phyloP scores from a whole-genome alignment of 1,140 invertebrate species.

The Neotoxoptera formosana region DNA sequence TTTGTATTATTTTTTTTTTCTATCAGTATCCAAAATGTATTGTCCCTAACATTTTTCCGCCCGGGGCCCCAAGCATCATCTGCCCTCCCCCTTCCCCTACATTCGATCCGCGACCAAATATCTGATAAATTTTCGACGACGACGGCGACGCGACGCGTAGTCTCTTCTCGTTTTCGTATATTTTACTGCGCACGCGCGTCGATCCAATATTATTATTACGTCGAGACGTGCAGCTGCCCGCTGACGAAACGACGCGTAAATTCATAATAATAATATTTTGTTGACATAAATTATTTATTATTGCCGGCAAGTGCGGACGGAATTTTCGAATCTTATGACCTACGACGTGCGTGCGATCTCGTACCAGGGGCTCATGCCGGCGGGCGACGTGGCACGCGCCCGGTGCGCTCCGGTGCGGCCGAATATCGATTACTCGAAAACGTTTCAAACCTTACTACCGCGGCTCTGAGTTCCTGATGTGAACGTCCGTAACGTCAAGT shows the following conservation, averaged over 20 bases:
- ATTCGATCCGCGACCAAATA: not conserved
- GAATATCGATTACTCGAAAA: not conserved
- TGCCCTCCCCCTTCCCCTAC: too few species aligned
- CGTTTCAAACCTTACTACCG: too few species aligned
- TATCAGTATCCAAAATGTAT: too few species aligned
- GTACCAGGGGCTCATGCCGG: not conserved
- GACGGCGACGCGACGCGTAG: not conserved
- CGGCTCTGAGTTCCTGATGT: not conserved
- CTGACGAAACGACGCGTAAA: not conserved
- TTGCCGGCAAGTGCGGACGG: not conserved
- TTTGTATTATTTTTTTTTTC: too few species aligned
- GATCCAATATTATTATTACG: too few species aligned
- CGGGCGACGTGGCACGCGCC: not conserved
- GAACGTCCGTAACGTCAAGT: not conserved
- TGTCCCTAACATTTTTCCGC: too few species aligned
- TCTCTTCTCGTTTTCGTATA: not conserved
- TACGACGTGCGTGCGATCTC: not conserved
- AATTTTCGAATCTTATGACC: not conserved
- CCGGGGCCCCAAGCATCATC: too few species aligned
- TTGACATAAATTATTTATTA: not conserved
- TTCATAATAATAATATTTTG: not conserved
- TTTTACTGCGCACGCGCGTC: not conserved
- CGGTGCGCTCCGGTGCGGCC: not conserved
- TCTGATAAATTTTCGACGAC: not conserved
- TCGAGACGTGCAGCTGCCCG: too few species aligned